Evolutionary conservation across 23 tunicate species (phyloP).

Genomic region (Halocynthia roretzi): DNA sequence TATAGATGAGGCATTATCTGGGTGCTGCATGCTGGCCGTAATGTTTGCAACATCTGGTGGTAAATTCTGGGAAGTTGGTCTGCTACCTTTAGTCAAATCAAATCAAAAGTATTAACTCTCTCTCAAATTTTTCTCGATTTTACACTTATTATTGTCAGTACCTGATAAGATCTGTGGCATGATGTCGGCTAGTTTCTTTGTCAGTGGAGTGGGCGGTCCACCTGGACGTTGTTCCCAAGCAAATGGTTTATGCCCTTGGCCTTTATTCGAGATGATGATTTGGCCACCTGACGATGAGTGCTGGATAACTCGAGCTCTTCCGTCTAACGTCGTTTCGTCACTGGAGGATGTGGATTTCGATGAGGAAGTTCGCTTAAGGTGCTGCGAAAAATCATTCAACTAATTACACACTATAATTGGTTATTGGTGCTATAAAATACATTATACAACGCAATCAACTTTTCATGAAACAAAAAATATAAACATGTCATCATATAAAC

Average conservation of each 20-base stretch:
- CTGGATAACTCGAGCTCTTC: not conserved
- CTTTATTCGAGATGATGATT: too few species aligned
- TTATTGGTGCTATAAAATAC: too few species aligned
- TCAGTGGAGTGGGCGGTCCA: conserved; percentile 67
- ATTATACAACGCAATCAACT: not conserved
- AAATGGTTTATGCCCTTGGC: too few species aligned
- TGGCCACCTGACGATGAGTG: conserved; percentile 2
- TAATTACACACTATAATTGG: not conserved
- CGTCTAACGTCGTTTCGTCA: not conserved
- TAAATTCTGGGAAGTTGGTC: conserved; percentile 72
- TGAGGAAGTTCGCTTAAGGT: not conserved
- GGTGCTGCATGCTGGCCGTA: conserved; percentile 1
- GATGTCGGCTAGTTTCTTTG: conserved; percentile 87
- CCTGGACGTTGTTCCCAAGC: not conserved
- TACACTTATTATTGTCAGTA: not conserved
- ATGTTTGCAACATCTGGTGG: conserved; percentile 79
- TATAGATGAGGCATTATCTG: not conserved
- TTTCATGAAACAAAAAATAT: not conserved
- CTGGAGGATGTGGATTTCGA: conserved; percentile 3
- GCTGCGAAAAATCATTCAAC: not conserved
- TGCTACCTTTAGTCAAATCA: conserved; percentile 33
- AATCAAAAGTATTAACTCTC: not conserved
- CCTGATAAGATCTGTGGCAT: conserved; percentile 96
- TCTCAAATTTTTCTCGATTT: too few species aligned
- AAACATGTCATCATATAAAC: not conserved